Conservation (phyloP, 2,797 vertebrate species). For the Lepidocolaptes lacrymiger region DNA sequence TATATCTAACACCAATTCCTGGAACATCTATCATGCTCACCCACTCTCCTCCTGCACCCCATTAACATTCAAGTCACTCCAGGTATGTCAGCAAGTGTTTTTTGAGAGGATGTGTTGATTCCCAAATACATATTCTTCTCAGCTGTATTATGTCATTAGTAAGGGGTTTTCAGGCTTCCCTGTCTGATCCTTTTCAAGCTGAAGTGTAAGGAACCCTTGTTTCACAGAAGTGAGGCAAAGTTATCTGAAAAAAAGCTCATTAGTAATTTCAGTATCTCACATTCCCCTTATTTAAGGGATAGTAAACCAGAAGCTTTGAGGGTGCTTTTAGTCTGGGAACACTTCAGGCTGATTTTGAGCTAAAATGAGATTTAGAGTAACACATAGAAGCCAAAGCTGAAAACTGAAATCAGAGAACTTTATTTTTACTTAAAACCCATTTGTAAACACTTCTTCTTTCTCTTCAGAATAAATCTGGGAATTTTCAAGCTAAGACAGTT, state of each 20-base stretch:
- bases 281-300: background rate
- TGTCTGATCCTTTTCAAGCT: background rate
- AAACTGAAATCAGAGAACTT: background rate
- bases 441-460: background rate
- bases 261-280: background rate
- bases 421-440: background rate
- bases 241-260: background rate
- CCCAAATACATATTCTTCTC: background rate
- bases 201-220: background rate
- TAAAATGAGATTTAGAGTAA: background rate
- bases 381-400: background rate
- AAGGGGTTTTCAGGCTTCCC: background rate
- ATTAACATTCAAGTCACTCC: background rate
- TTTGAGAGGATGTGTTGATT: background rate
- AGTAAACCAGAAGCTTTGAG: background rate
- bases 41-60: accelerated
- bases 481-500: background rate
- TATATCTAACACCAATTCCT: background rate
- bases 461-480: background rate
- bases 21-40: background rate
- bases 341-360: background rate
- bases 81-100: background rate
- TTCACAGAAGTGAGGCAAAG: background rate
- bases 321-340: background rate
- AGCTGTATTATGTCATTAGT: background rate